Conservation (phyloP, 2,797 vertebrate species). For the Anabacerthia variegaticeps region DNA sequence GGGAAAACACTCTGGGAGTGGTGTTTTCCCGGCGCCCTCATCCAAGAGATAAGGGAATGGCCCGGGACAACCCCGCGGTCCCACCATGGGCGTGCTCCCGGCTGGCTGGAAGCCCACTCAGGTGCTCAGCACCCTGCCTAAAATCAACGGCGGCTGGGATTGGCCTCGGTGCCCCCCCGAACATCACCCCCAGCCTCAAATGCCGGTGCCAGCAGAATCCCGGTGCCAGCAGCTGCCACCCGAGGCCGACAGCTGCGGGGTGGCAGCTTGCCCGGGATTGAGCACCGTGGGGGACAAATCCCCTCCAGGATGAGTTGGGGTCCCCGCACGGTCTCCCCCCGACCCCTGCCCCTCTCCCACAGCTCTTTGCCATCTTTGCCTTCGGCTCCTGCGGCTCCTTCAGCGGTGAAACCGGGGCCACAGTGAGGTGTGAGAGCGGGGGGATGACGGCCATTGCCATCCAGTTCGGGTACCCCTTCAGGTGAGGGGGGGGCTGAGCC, state of each 20-base stretch:
- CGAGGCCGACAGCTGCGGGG: not conserved
- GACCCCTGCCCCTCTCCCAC: not conserved
- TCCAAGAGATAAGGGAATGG: not conserved
- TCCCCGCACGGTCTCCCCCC: not conserved
- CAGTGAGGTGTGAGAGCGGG: conserved; percentile 71
- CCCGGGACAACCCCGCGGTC: fast-evolving
- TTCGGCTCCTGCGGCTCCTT: conserved; percentile 90
- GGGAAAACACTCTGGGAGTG: not conserved
- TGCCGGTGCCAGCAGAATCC: not conserved
- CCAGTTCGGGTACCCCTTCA: conserved; percentile 91
- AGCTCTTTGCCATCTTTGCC: conserved; percentile 94
- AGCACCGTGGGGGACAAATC: not conserved
- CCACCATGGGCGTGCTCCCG: not conserved
- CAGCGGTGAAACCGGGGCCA: conserved; percentile 80
- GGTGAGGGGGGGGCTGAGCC: conserved; percentile 72
- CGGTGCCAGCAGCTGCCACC: not conserved
- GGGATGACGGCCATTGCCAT: conserved; percentile 61
- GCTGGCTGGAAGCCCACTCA: not conserved
- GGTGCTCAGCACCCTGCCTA: not conserved
- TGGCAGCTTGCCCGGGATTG: not conserved
- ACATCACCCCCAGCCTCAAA: not conserved
- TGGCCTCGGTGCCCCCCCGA: not conserved
- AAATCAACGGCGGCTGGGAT: not conserved
- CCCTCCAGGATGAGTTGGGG: not conserved
- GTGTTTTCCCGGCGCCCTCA: not conserved